Conservation (phyloP, 2,797 vertebrate genomes). For the Malacoctenus gilli region DNA sequence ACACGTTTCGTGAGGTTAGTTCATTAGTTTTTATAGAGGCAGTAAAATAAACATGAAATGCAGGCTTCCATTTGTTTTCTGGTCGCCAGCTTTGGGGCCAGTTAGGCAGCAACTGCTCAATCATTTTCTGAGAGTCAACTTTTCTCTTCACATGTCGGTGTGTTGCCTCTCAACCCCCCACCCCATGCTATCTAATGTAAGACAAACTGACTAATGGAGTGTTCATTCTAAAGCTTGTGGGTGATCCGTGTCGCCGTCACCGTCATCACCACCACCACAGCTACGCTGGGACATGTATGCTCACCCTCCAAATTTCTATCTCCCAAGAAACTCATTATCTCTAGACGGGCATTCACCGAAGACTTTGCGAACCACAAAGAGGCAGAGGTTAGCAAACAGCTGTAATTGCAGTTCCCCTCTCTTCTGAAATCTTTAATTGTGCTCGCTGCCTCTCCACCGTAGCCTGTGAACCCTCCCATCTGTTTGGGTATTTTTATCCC, state of each 20-base stretch:
- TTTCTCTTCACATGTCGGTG: conserved; percentile 24
- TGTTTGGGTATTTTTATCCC: conserved; percentile 79
- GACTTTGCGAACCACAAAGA: conserved; percentile 65
- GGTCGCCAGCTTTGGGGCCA: conserved; percentile 21
- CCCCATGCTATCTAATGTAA: neutral
- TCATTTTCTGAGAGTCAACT: conserved; percentile 46
- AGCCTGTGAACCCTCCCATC: conserved; percentile 73
- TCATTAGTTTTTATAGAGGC: conserved; percentile 29
- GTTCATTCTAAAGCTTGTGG: conserved; percentile 29
- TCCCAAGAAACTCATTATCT: conserved; percentile 70
- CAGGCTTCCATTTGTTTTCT: conserved; percentile 45
- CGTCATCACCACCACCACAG: conserved; percentile 44
- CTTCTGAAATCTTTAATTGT: conserved; percentile 63
- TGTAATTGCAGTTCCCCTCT: conserved; percentile 74
- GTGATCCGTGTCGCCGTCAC: conserved; percentile 5
- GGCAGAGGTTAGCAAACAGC: conserved; percentile 72
- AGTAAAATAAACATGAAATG: conserved; percentile 55
- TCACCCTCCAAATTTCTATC: conserved; percentile 66
- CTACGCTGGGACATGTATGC: conserved; percentile 53
- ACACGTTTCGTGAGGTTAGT: conserved; percentile 7
- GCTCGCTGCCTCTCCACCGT: conserved; percentile 50
- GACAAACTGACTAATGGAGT: conserved; percentile 26
- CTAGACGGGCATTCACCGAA: conserved; percentile 60
- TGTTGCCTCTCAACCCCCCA: conserved; percentile 8
- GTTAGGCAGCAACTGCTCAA: conserved; percentile 26